These are phyloP conservation scores for Cephalopachus bancanus DNA, from an alignment of 2,797 vertebrate species.

Conservation along the genomic window DNA sequence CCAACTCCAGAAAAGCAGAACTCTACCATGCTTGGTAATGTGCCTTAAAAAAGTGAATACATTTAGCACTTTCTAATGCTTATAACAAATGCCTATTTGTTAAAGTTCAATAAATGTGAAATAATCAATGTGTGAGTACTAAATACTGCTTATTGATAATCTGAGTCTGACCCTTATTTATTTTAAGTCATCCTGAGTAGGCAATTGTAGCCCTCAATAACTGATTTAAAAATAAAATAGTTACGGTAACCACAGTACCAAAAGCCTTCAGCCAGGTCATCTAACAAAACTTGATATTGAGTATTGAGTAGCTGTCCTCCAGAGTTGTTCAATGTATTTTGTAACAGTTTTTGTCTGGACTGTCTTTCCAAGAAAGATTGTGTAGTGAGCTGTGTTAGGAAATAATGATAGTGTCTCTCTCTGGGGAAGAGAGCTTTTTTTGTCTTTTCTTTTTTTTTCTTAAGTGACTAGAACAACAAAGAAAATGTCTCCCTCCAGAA, in stretches of 20 bases:
- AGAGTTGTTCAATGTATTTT: neutral
- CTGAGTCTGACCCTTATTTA: neutral
- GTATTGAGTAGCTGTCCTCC: neutral
- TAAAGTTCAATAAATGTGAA: neutral
- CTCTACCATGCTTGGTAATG: neutral
- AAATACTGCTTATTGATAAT: neutral
- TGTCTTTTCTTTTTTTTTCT: neutral
- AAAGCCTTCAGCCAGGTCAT: neutral
- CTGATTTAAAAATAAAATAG: neutral
- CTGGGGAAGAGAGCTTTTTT: neutral
- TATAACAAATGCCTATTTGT: neutral
- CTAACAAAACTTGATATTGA: neutral
- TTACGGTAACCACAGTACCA: neutral
- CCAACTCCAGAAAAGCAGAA: neutral
- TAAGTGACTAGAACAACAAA: neutral
- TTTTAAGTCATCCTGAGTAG: neutral
- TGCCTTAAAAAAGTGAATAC: neutral
- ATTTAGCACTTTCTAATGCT: neutral
- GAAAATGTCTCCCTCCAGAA: neutral
- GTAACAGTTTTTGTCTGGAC: neutral
- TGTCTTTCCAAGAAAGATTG: neutral
- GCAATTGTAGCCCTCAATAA: neutral
- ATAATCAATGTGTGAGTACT: neutral
- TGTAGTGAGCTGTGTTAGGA: neutral
- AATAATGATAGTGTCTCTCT: slow-evolving; percentile 29